These are phyloP conservation scores for Callorhinus ursinus DNA, from an alignment of 2,113 vertebrate genomes.

Conservation along the genomic window DNA sequence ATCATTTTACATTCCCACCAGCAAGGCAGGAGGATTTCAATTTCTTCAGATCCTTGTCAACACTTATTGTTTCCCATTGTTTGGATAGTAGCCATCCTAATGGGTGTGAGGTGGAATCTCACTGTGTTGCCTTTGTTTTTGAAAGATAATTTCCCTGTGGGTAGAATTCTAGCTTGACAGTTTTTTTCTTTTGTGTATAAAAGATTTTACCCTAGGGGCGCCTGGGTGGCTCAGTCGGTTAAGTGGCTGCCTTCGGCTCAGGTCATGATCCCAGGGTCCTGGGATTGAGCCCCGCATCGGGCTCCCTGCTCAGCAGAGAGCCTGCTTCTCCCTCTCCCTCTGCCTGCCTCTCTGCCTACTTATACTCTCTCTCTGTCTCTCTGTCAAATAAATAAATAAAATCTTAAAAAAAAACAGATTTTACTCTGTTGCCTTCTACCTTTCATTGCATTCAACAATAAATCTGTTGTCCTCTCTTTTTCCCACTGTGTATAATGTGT, in stretches of 20 bases:
- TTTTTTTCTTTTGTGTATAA: not conserved
- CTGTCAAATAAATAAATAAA: too few relatives aligned
- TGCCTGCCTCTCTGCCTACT: too few relatives aligned
- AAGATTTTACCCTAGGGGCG: not conserved
- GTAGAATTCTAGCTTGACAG: not conserved
- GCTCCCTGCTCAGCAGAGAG: too few relatives aligned
- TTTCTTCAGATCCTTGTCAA: not conserved
- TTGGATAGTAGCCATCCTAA: not conserved
- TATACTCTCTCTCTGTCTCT: too few relatives aligned
- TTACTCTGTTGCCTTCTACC: not conserved
- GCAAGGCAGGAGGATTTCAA: not conserved
- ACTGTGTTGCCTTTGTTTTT: not conserved
- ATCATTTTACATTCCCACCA: not conserved
- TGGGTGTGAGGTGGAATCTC: not conserved
- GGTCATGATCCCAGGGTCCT: too few relatives aligned
- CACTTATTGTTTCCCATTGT: not conserved
- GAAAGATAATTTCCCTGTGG: not conserved
- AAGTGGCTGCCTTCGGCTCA: too few relatives aligned
- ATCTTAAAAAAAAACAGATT: not conserved
- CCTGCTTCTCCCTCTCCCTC: too few relatives aligned
- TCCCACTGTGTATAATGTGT: not conserved
- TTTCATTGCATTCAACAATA: not conserved
- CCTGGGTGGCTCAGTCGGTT: too few relatives aligned
- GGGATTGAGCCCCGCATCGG: too few relatives aligned
- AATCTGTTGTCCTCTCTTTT: not conserved